These are phyloP conservation scores for Smutsia temminckii DNA, from an alignment of 2,797 vertebrate species.

Conservation along the genomic window DNA sequence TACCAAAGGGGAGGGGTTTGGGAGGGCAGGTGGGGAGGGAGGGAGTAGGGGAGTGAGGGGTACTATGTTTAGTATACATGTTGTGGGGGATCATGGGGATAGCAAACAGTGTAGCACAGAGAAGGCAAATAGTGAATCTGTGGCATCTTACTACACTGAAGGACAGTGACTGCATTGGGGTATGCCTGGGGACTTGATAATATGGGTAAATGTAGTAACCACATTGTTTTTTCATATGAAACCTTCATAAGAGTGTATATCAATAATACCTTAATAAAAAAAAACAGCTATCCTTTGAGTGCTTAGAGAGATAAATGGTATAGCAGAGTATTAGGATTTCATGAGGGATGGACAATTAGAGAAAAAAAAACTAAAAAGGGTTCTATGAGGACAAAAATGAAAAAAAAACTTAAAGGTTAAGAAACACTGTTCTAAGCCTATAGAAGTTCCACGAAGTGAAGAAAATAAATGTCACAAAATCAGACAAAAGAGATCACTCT, in stretches of 20 bases:
- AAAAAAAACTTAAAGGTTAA: background rate
- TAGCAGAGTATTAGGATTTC: background rate
- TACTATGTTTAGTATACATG: too few species aligned
- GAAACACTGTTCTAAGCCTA: background rate
- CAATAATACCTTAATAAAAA: background rate
- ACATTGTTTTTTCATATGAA: too few species aligned
- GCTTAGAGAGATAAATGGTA: background rate
- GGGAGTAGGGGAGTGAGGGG: too few species aligned
- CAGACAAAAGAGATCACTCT: background rate
- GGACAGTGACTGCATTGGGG: too few species aligned
- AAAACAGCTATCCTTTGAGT: background rate
- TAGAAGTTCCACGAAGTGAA: background rate
- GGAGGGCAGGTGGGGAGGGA: too few species aligned
- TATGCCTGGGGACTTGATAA: too few species aligned
- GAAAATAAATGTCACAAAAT: background rate
- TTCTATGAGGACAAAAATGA: background rate
- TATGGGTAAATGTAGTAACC: too few species aligned
- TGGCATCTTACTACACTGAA: too few species aligned
- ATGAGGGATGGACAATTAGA: background rate
- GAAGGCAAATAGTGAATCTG: too few species aligned
- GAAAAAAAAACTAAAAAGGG: background rate
- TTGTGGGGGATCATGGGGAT: too few species aligned
- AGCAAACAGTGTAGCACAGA: too few species aligned
- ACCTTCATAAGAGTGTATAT: too few species aligned
- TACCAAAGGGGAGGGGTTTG: background rate